Evolutionary conservation across 2,888 invertebrate genomes (phyloP), one percentile per base, ranked within the genome.

Genomic region (Drosophila rubida): DNA sequence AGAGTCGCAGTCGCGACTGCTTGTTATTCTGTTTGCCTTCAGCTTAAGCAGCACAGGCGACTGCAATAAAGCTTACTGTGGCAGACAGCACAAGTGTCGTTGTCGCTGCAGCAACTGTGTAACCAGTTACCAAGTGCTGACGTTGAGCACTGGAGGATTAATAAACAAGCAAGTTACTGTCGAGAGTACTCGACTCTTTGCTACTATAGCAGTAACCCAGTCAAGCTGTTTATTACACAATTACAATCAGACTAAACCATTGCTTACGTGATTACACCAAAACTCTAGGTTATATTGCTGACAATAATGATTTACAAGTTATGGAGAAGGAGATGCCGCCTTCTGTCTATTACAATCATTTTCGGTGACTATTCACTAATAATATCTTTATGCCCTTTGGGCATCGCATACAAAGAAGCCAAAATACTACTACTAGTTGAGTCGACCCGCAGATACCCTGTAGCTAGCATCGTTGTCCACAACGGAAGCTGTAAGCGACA

Each of bases 31-130:
- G 30, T 6, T 32, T 32, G n/a, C 27, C 27, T 35, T 19, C 48
- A n/a, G 50, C 35, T 48, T 25, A 45, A 49, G 69, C 30, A 49
- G 8, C 67, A 41, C 41, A 4, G 9, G 9, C 67, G 35, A 22
- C 37, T 37, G 67, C 45, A 44, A 39, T 49, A 62, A 37, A 53
- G 69, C 69, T 55, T 44, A 49, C n/a, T 35, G 46, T 16, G 19
- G 9, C 50, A 6, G 25, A 4, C 50, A 4, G 32, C 32, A n/a
- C 32, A 32, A 32, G 32, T 32, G 32, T 32, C 5, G 32, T 32
- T 32, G n/a, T 7, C n/a, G 48, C n/a, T 42, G 16, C 58, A 59
- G 37, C 58, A 32, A 71, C 30, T 50, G 39, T 23, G 16, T 39
- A 59, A 35, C n/a, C 23, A 35, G 39, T 25, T n/a, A 14, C 41